These are phyloP conservation scores for Hypothenemus hampei DNA, from an alignment of 1,140 invertebrate genomes.

Conservation along the genomic window DNA sequence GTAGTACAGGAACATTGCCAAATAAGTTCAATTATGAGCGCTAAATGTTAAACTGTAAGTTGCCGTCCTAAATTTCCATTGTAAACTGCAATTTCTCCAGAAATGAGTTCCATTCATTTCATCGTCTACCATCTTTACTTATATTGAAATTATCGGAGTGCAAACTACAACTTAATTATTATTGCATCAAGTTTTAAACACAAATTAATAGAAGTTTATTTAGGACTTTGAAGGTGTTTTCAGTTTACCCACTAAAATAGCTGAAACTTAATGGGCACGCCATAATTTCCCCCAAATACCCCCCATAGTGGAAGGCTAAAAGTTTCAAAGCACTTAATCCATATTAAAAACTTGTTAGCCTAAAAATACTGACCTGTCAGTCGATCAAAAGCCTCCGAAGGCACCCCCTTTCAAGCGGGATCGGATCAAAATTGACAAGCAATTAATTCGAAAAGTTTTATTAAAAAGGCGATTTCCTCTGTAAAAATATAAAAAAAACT, in stretches of 20 bases:
- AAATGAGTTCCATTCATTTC: constrained; percentile 3
- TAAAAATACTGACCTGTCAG: not conserved
- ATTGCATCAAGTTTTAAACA: no score
- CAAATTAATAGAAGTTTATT: no score
- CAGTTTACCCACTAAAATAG: no score
- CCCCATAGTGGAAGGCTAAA: no score
- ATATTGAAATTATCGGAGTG: no score
- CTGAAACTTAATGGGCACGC: no score
- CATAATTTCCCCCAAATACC: no score
- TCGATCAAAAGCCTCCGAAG: not conserved
- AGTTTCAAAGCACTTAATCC: not conserved
- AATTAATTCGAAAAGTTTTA: constrained; percentile 21
- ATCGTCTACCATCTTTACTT: no score
- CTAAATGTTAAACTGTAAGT: constrained; percentile 14
- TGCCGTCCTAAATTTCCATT: constrained; percentile 1
- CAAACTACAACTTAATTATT: no score
- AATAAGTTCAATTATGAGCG: constrained; percentile 20
- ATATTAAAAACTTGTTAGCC: not conserved
- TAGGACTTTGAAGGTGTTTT: no score
- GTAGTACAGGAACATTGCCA: constrained; percentile 13
- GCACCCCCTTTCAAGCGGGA: not conserved
- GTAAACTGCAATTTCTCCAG: constrained; percentile 17
- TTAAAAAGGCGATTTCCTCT: constrained; percentile 3
- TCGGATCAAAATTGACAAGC: constrained; percentile 18
- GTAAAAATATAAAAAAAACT: constrained; percentile 9